A percentile compares a stretch with the other conserved stretches of the same genome.
phyloP scores from a whole-genome alignment of 2,113 vertebrate species.

The Todiramphus chloris region DNA sequence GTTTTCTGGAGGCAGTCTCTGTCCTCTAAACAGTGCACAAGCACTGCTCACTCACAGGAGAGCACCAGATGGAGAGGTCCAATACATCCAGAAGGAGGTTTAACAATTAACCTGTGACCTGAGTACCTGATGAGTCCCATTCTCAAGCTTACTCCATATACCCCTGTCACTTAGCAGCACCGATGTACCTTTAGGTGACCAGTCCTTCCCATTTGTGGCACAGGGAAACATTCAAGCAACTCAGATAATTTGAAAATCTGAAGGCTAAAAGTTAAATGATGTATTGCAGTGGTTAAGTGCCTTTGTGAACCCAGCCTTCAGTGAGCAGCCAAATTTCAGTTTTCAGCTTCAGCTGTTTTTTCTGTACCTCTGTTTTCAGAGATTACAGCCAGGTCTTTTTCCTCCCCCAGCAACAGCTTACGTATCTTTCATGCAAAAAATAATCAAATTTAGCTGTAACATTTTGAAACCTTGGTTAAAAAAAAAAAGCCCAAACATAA shows the following conservation, averaged over 20 bases:
- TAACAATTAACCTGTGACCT: background rate
- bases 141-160: background rate
- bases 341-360: background rate
- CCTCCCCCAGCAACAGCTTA: background rate
- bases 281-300: background rate
- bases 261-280: background rate
- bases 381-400: background rate
- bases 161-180: background rate
- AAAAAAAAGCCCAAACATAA: background rate
- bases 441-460: background rate
- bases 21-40: background rate
- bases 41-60: background rate
- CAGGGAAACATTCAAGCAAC: background rate
- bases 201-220: background rate
- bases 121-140: accelerated
- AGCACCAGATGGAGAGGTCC: background rate
- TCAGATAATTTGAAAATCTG: background rate
- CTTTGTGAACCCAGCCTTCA: background rate
- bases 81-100: background rate
- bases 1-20: background rate
- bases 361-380: background rate
- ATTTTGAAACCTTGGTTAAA: background rate
- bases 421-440: background rate
- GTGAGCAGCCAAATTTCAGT: background rate
- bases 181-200: background rate